Evolutionary conservation across 2,888 invertebrate species (phyloP), one percentile per base, ranked within the genome.

Genomic region (Nebria brevicollis): DNA sequence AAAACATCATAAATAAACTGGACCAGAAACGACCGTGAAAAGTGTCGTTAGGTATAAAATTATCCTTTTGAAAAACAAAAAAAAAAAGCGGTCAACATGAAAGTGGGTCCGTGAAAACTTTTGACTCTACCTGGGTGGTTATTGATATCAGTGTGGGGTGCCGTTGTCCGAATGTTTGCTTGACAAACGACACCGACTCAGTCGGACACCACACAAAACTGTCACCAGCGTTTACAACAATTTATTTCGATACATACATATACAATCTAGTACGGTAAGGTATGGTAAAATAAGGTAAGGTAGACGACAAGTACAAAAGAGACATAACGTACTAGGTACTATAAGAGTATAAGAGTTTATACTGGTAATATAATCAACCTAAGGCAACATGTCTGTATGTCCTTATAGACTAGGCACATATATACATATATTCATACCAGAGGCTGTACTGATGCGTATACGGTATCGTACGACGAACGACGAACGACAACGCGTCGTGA

Each of bases 101-200:
- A 80, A 80, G 80, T 70, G 70, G 70, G 75, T 75, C 54, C 11
- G 8, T 25, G 13, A 20, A 25, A 26, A 26, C 68, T 68, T 68
- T 68, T 68, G 68, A 70, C 7, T 80, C 80, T 80, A 80, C 80
- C 80, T 80, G 80, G 70, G 68, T 80, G 72, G 72, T 65, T 43
- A 20, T n/a, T 70, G 72, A 15, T 41, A 25, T 8, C 13, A 34
- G 41, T 72, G 41, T 42, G 20, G 20, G 20, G 20, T 20, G 20
- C 20, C 20, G 1, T 20, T 41, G 42, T 72, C 72, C 25, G n/a
- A 8, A 34, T 34, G 42, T 13, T 41, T 41, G 34, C 15, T 72
- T 42, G 42, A 34, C 72, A 72, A 34, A 72, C 72, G 41, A 26
- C 15, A 72, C 41, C 72, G 72, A 41, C 42, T 26, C 26, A 26